Base-by-base conservation (phyloP, 2,797 vertebrate species). In the Loris lydekkerianus region DNA sequence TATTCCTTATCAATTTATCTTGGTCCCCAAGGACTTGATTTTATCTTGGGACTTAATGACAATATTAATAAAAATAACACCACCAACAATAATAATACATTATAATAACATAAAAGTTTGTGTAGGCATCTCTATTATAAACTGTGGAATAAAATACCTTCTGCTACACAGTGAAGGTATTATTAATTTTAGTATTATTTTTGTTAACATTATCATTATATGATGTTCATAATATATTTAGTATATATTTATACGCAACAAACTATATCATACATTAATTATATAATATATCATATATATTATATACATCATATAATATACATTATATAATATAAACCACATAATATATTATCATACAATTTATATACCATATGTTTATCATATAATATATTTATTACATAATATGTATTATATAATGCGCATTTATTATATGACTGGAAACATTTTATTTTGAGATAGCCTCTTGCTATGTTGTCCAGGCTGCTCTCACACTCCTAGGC, bases 31-130 rank as follows among this genome's bases (percentile, higher is more conserved):
- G 43, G 4, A 13, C 25, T 89, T 67, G 91, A 80, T 93, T 73
- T 83, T 86, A 58, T 81, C 43, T 91, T 40, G 61, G 34, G 2
- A 65, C 15, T 67, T 63, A 53, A 72, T 67, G 34, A 49, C 58
- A 58, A 77, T 75, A 85, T 69, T 73, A 70, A 43, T 61, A 88
- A 76, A 76, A 89, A 83, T 77, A 49, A 17, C 53, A 29, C 49
- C 58, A 40, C 3, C n/a, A 72, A 29, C 61, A 56, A 34, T 25
- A 84, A 73, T 20, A 84, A 60, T 86, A 31, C 1, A 70, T 49
- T 86, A 8, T 67, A 70, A 78, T 96, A 91, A 93, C 11, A 58
- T 77, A 65, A 87, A 85, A 77, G 5, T 56, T 58, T 70, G 11
- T 90, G 29, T 87, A 10, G 84, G 5, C n/a, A 75, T 73, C 83